Conservation (phyloP, 2,113 vertebrate genomes). For the Cyprinodon variegatus region DNA sequence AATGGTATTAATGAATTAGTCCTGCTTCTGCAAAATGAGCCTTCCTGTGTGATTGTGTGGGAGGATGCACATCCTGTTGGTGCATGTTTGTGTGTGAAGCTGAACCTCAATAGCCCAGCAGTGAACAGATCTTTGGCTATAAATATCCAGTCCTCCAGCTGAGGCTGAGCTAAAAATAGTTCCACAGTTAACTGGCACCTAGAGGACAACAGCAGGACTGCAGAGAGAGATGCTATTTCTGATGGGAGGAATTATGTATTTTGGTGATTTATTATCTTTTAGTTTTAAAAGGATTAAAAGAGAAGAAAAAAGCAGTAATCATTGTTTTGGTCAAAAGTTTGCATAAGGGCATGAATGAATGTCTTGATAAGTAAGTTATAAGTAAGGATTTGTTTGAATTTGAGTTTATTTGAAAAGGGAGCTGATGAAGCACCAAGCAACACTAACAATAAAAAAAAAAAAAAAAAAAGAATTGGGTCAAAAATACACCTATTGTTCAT, state of each 20-base stretch:
- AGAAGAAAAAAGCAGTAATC: neutral
- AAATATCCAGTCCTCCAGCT: slow-evolving; percentile 52
- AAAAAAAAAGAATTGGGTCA: neutral
- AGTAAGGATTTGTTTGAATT: neutral
- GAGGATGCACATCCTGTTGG: slow-evolving; percentile 12
- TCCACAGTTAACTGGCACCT: slow-evolving; percentile 2
- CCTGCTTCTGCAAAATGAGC: neutral
- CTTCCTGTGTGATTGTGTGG: slow-evolving; percentile 1
- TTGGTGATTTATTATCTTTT: neutral
- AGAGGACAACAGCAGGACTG: slow-evolving; percentile 16
- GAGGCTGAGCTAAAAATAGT: slow-evolving; percentile 59
- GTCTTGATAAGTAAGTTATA: neutral
- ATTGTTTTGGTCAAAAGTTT: neutral
- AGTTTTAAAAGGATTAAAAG: neutral
- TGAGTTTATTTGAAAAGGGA: neutral
- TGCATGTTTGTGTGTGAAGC: slow-evolving; percentile 7
- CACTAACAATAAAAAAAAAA: neutral
- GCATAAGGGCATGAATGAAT: no score
- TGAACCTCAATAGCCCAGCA: slow-evolving; percentile 30
- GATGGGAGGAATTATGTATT: neutral
- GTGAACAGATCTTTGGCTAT: slow-evolving; percentile 45
- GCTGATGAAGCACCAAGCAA: neutral
- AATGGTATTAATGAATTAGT: slow-evolving; percentile 15
- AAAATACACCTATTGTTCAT: neutral
- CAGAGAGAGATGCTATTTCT: neutral